These are phyloP conservation scores for Macrobrachium nipponense DNA, from an alignment of 1,140 invertebrate species.

Conservation along the genomic window DNA sequence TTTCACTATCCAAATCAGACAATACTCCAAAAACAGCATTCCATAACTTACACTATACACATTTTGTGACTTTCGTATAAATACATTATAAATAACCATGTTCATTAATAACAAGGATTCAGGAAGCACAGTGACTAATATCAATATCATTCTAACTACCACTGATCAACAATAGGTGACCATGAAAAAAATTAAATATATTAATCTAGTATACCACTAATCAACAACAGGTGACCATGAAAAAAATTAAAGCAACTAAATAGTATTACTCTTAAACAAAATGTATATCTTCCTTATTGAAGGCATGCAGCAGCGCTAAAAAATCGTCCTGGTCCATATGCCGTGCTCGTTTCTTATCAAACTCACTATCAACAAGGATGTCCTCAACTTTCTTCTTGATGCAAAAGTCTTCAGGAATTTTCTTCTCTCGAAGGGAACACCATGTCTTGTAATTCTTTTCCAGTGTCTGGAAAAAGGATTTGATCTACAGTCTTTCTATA, in stretches of 20 bases:
- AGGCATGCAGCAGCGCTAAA: constrained; percentile 85
- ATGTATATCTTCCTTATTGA: constrained; percentile 91
- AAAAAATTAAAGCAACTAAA: constrained; percentile 1
- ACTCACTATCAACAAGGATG: constrained; percentile 77
- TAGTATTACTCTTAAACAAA: constrained; percentile 71
- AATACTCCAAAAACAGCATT: too few relatives aligned
- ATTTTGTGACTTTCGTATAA: too few relatives aligned
- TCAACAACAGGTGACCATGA: constrained; percentile 2
- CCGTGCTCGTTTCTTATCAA: constrained; percentile 85
- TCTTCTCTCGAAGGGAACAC: constrained; percentile 88
- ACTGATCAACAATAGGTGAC: constrained; percentile 1
- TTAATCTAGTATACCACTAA: too few relatives aligned
- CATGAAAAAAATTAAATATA: constrained; percentile 7
- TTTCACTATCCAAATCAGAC: too few relatives aligned
- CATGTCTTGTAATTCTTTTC: constrained; percentile 94
- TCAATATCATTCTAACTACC: background rate
- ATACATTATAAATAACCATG: too few relatives aligned
- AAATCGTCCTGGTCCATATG: constrained; percentile 98
- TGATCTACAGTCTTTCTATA: background rate
- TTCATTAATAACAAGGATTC: too few relatives aligned
- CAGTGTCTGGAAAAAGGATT: constrained; percentile 68
- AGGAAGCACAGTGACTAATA: too few relatives aligned
- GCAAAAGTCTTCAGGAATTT: constrained; percentile 85
- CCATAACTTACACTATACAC: too few relatives aligned
- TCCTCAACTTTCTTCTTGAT: constrained; percentile 86